These are phyloP conservation scores for Cephalopterus ornatus DNA, from an alignment of 2,113 vertebrate genomes.

Conservation along the genomic window DNA sequence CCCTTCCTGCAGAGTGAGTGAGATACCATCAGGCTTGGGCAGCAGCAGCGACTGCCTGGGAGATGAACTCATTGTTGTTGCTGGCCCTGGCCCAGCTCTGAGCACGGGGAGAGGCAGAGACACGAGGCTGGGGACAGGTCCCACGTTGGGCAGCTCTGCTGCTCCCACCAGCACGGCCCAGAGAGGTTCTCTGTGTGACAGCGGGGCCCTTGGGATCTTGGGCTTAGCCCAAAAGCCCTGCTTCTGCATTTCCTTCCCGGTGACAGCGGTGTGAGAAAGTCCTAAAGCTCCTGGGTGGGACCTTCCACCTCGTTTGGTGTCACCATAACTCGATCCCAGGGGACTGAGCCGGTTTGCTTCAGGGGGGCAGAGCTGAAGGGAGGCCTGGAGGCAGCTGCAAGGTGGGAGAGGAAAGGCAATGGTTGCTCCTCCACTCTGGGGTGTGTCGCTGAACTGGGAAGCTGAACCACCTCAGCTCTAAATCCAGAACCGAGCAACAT, in stretches of 20 bases:
- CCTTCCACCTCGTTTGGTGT: neutral
- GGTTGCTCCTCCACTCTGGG: neutral
- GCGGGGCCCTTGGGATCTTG: neutral
- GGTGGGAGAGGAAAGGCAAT: neutral
- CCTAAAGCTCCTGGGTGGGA: neutral
- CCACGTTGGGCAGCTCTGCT: neutral
- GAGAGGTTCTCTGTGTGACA: neutral
- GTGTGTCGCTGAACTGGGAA: neutral
- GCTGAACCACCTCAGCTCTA: neutral
- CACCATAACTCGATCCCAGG: neutral
- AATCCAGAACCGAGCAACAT: neutral
- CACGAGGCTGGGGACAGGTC: neutral
- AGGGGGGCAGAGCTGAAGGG: neutral
- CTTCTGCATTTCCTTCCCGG: neutral
- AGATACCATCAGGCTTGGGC: conserved; percentile 50
- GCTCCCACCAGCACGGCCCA: neutral
- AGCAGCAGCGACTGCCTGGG: conserved; percentile 49
- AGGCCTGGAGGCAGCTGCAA: neutral
- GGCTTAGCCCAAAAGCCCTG: neutral
- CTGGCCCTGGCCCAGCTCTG: conserved; percentile 63
- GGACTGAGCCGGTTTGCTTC: neutral
- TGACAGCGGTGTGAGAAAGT: neutral
- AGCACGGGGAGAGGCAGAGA: neutral
- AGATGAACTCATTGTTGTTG: conserved; percentile 60
- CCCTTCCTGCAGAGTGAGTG: conserved; percentile 7